Evolutionary conservation across 2,888 invertebrate genomes (phyloP), one percentile per base, ranked within the genome.

Genomic region (Dolichomitus sp.): DNA sequence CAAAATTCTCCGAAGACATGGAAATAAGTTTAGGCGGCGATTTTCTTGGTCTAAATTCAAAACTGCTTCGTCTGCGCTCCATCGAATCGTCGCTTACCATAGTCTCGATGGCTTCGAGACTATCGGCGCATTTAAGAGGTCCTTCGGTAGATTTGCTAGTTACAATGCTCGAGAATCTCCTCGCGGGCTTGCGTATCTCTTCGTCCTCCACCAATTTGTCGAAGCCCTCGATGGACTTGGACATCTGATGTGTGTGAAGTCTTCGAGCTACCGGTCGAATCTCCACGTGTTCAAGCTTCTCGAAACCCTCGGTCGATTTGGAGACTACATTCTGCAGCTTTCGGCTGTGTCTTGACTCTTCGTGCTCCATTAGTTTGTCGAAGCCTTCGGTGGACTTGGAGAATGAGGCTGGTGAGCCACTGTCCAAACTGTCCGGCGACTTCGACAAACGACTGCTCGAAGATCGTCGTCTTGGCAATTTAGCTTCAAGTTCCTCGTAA

Each of bases 1-100:
- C 92, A 76, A 93, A 93, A 77, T 87, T 93, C 69, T 93, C 93
- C 37, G 93, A 91, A 0, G 93, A 93, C 80, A 93, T 93, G 4
- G 93, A 93, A 59, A 92, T 90, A 40, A 87, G 68, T 78, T 90
- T 91, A 0, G 88, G 85, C 2, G 86, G 70, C 33, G 76, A 73
- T 54, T 87, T 84, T 1, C 86, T 86, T 0, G 85, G 85, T 7
- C 88, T 82, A 2, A 91, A 86, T 68, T 91, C 92, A 78, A 91
- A 91, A 75, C 90, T 90, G 79, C 90, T 89, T 33, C 92, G 78
- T 33, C 85, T 74, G 63, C 87, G 83, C 23, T 88, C 88, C 66
- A 88, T 87, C 48, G 87, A 87, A 50, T 88, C 88, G 73, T 88
- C 88, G 82, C 89, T 91, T 37, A 87, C 76, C 14, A 89, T 80